Conservation (phyloP, 2,888 invertebrate species). For the Epinotia ramella region DNA sequence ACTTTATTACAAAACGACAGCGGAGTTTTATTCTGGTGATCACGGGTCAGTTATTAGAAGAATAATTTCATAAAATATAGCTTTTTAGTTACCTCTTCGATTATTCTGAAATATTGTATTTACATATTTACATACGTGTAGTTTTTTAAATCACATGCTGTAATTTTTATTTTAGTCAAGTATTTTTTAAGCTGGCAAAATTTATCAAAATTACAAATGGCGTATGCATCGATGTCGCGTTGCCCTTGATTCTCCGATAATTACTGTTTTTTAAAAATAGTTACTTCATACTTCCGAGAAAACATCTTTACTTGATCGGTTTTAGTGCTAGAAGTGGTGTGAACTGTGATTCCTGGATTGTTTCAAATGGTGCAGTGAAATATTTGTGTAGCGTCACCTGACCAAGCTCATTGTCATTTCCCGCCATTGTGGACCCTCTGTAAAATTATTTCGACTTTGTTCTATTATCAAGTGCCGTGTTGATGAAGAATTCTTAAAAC, state of each 20-base stretch:
- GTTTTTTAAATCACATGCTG: background rate
- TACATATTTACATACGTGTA: background rate
- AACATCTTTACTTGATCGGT: conserved; percentile 51
- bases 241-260: conserved; percentile 79
- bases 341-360: conserved; percentile 55
- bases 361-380: conserved; percentile 55
- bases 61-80: too few species aligned
- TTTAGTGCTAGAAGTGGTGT: conserved; percentile 55
- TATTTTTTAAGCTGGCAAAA: conserved; percentile 33
- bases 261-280: conserved; percentile 73
- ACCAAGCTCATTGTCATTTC: conserved; percentile 85
- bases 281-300: conserved; percentile 57
- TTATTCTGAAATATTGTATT: background rate
- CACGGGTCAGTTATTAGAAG: too few species aligned
- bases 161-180: background rate
- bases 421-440: conserved; percentile 84
- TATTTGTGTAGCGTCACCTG: conserved; percentile 83
- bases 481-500: conserved; percentile 67
- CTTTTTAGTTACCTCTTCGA: background rate
- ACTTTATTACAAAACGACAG: too few species aligned
- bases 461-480: conserved; percentile 54
- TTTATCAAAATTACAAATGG: conserved; percentile 54
- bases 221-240: conserved; percentile 75
- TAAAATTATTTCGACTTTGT: conserved; percentile 62
- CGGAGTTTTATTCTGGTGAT: too few species aligned